Conservation (phyloP, 2,888 invertebrate species). For the Tyria jacobaeae region DNA sequence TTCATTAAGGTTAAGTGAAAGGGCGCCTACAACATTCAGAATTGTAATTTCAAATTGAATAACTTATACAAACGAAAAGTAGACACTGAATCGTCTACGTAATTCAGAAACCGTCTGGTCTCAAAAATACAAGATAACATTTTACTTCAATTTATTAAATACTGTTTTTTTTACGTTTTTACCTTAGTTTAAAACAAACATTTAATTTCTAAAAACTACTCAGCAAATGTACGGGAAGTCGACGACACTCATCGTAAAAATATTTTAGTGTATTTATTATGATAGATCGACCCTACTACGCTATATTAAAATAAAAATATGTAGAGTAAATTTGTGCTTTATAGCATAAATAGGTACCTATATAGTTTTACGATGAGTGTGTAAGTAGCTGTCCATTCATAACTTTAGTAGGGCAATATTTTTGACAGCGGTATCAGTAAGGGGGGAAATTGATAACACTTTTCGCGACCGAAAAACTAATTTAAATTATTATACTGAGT, state of each 20-base stretch:
- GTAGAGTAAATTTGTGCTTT: neutral
- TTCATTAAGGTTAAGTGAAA: constrained; percentile 7
- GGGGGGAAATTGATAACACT: no score
- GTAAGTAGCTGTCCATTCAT: neutral
- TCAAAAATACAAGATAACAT: neutral
- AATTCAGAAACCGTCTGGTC: constrained; percentile 1
- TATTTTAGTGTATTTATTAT: neutral
- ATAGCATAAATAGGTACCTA: neutral
- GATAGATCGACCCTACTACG: neutral
- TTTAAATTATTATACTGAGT: no score
- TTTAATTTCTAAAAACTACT: no score
- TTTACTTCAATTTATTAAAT: neutral
- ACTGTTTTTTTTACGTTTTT: neutral
- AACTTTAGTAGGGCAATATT: no score
- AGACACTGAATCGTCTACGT: neutral
- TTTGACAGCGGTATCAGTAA: no score
- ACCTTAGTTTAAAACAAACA: neutral
- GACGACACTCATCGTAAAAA: neutral
- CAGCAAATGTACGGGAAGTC: neutral
- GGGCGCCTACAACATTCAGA: neutral
- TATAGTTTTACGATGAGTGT: neutral
- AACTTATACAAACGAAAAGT: constrained; percentile 9
- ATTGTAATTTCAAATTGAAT: constrained; percentile 9
- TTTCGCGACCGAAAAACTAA: no score
- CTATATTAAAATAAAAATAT: neutral